These are phyloP conservation scores for Temnothorax ravouxi DNA, from an alignment of 2,888 invertebrate genomes.

Conservation along the genomic window DNA sequence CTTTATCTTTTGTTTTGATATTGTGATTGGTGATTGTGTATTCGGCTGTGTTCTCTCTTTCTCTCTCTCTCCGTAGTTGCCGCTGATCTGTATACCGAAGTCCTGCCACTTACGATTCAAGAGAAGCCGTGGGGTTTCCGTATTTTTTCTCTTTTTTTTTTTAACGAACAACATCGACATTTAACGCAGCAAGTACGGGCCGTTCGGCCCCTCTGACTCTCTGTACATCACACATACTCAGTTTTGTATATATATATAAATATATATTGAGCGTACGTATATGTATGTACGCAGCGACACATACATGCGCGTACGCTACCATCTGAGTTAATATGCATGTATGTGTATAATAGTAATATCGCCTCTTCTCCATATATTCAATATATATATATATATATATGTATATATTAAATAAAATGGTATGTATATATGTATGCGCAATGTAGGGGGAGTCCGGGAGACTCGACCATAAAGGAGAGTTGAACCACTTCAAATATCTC, in stretches of 20 bases:
- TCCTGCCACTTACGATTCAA: conserved; percentile 62
- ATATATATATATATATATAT: conserved; percentile 68
- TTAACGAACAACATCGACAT: conserved; percentile 74
- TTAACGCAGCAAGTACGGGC: conserved; percentile 55
- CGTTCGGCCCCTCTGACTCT: conserved; percentile 41
- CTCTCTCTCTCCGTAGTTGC: background rate
- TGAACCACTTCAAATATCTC: too few relatives aligned
- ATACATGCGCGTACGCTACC: conserved; percentile 63
- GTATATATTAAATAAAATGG: conserved; percentile 80
- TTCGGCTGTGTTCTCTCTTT: background rate
- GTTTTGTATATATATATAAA: conserved; percentile 57
- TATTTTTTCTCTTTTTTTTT: conserved; percentile 42
- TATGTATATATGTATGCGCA: conserved; percentile 79
- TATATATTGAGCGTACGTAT: conserved; percentile 53
- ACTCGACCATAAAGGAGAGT: too few relatives aligned
- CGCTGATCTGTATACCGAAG: conserved; percentile 56
- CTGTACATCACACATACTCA: conserved; percentile 55
- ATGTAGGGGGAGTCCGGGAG: too few relatives aligned
- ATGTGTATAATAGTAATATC: conserved; percentile 71
- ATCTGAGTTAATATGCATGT: conserved; percentile 71
- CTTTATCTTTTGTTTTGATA: background rate
- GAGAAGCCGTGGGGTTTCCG: conserved; percentile 48
- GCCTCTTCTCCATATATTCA: conserved; percentile 54
- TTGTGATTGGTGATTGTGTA: conserved; percentile 31
- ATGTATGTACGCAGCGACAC: conserved; percentile 58